Percentiles rank a stretch among this genome's conserved stretches.
These are phyloP conservation scores for Bubalus kerabau DNA, from an alignment of 2,113 vertebrate species.

Conservation along the genomic window DNA sequence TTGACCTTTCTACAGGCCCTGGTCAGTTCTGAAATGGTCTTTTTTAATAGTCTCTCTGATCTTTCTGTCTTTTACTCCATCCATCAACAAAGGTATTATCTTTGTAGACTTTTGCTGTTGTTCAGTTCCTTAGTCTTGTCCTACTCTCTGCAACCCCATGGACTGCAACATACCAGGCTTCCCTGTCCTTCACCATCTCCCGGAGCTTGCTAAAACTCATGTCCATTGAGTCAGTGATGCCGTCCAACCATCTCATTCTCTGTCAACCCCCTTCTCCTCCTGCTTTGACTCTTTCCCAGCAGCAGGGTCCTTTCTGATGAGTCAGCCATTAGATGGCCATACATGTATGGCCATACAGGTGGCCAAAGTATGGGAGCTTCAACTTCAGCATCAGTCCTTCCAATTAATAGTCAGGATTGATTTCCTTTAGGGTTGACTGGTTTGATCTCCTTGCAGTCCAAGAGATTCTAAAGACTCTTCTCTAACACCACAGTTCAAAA, in stretches of 20 bases:
- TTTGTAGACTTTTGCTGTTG: neutral
- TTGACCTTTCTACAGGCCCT: conserved; percentile 17
- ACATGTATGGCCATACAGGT: neutral
- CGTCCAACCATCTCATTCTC: neutral
- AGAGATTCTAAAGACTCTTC: neutral
- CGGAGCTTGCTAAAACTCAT: neutral
- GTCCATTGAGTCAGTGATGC: neutral
- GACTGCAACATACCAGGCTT: neutral
- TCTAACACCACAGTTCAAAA: neutral
- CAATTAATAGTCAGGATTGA: neutral
- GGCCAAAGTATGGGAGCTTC: neutral
- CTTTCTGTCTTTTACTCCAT: neutral
- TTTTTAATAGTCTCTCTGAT: neutral
- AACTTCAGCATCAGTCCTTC: neutral
- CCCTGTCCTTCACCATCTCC: neutral
- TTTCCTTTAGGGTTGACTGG: neutral
- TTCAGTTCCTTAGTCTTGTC: neutral
- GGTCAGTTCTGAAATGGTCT: conserved; percentile 4
- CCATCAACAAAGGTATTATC: neutral
- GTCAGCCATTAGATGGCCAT: neutral
- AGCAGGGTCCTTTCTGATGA: neutral
- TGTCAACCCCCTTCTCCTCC: neutral
- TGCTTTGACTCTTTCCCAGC: neutral
- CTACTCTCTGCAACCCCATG: neutral
- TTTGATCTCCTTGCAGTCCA: neutral